phyloP scores from a whole-genome alignment of 2,797 vertebrate genomes.

The Micrastur ruficollis region DNA sequence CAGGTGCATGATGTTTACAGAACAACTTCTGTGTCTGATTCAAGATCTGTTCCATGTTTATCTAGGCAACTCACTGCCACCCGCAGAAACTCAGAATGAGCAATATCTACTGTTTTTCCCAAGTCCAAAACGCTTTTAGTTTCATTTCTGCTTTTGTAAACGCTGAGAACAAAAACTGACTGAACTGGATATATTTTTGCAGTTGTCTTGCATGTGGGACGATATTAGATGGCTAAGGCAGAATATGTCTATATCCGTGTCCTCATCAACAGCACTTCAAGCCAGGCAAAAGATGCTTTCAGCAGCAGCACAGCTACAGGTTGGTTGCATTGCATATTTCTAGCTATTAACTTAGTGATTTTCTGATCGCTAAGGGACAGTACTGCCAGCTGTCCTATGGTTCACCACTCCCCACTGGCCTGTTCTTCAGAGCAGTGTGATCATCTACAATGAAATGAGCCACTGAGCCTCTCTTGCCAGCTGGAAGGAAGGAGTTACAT shows the following conservation, averaged over 20 bases:
- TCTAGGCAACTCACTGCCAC: neutral
- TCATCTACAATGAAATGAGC: neutral
- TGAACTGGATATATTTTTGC: conserved; percentile 58
- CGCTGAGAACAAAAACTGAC: neutral
- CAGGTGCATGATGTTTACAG: neutral
- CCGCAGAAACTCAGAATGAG: neutral
- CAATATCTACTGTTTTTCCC: neutral
- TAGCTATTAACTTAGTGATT: neutral
- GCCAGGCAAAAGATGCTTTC: conserved; percentile 94
- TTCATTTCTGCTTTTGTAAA: neutral
- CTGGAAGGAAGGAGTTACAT: neutral
- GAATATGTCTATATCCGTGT: conserved; percentile 88
- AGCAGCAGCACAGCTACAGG: conserved; percentile 93
- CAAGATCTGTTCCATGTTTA: neutral
- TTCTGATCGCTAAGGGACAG: neutral
- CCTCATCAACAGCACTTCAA: conserved; percentile 91
- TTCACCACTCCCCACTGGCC: neutral
- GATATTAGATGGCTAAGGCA: conserved; percentile 95
- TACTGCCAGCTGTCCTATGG: neutral
- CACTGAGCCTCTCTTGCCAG: neutral
- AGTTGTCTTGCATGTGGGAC: conserved; percentile 99
- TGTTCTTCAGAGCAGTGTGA: neutral
- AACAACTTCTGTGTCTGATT: neutral
- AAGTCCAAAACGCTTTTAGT: neutral
- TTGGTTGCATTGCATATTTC: conserved; percentile 56